These are phyloP conservation scores for Umimayanthus chanpuru DNA, from an alignment of 92 coral and sea anemone genomes.

Conservation along the genomic window DNA sequence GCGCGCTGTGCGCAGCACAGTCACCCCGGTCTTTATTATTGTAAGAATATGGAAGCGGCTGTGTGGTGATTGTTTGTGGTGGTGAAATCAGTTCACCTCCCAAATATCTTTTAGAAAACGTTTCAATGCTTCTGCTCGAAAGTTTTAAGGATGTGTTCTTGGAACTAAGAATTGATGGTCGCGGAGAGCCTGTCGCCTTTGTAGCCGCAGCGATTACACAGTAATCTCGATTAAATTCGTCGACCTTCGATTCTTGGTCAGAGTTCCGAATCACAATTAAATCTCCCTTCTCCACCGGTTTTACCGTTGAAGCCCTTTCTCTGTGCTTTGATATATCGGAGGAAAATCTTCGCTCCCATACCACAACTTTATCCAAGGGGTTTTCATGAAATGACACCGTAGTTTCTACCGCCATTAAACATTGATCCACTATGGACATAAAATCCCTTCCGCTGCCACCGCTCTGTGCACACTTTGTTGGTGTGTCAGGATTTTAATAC, in stretches of 20 bases:
- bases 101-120: slow-evolving; percentile 73
- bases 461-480: slow-evolving; percentile 18
- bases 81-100: slow-evolving; percentile 61
- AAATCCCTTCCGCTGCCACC: slow-evolving; percentile 41
- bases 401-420: slow-evolving; percentile 91
- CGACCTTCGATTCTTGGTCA: slow-evolving; percentile 53
- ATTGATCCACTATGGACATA: slow-evolving; percentile 64
- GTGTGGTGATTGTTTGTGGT: slow-evolving; percentile 48
- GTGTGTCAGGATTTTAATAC: slow-evolving; percentile 19
- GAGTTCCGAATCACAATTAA: slow-evolving; percentile 66
- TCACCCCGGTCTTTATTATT: slow-evolving; percentile 31
- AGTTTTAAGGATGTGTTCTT: slow-evolving; percentile 47
- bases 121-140: slow-evolving; percentile 67
- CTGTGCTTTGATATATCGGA: slow-evolving; percentile 75
- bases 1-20: slow-evolving; percentile 23
- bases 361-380: slow-evolving; percentile 73
- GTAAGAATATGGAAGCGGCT: slow-evolving; percentile 46
- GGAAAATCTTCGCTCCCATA: slow-evolving; percentile 85
- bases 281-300: slow-evolving; percentile 60
- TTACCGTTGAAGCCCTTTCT: slow-evolving; percentile 51
- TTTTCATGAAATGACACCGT: slow-evolving; percentile 83
- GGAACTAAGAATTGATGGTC: slow-evolving; percentile 29
- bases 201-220: slow-evolving; percentile 84
- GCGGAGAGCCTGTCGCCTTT: slow-evolving; percentile 59
- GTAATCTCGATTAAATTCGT: slow-evolving; percentile 69